A percentile compares a stretch with the other conserved stretches of the same genome.
Conservation (phyloP, 1,140 invertebrate genomes). For the Cydia splendana region DNA sequence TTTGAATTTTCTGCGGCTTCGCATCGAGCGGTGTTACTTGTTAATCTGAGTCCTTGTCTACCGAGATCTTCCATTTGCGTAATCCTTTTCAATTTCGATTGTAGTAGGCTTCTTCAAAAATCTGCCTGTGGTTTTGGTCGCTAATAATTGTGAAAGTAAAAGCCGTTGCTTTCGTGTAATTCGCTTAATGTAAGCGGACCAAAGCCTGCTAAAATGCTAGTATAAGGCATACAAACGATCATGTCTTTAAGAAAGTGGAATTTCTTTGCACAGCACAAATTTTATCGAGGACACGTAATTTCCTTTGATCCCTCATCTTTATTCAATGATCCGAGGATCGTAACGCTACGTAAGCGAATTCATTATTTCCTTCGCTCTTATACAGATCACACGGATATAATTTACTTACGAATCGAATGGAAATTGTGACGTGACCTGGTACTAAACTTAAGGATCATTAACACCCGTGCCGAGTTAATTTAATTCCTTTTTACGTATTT, state of each 20-base stretch:
- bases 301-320: conserved; percentile 75
- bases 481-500: too few species aligned
- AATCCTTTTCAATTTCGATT: conserved; percentile 43
- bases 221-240: conserved; percentile 59
- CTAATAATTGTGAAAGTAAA: conserved; percentile 23
- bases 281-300: conserved; percentile 70
- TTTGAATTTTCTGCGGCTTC: conserved; percentile 69
- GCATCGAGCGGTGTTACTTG: conserved; percentile 51
- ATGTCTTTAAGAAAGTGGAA: conserved; percentile 51
- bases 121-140: neutral
- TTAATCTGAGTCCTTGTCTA: conserved; percentile 53
- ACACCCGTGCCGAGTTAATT: too few species aligned
- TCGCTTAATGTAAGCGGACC: conserved; percentile 29
- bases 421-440: conserved; percentile 25
- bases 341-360: conserved; percentile 71
- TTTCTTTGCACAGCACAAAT: conserved; percentile 68
- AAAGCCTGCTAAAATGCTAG: conserved; percentile 37
- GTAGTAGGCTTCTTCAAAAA: conserved; percentile 39
- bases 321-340: conserved; percentile 71
- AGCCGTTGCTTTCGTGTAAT: conserved; percentile 36
- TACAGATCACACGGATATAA: conserved; percentile 45
- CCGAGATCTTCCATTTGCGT: conserved; percentile 40
- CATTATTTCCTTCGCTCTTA: conserved; percentile 61
- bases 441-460: conserved; percentile 7
- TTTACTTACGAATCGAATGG: conserved; percentile 40